These are phyloP conservation scores for Paratilapia polleni DNA, from an alignment of 2,113 vertebrate genomes.

Conservation along the genomic window DNA sequence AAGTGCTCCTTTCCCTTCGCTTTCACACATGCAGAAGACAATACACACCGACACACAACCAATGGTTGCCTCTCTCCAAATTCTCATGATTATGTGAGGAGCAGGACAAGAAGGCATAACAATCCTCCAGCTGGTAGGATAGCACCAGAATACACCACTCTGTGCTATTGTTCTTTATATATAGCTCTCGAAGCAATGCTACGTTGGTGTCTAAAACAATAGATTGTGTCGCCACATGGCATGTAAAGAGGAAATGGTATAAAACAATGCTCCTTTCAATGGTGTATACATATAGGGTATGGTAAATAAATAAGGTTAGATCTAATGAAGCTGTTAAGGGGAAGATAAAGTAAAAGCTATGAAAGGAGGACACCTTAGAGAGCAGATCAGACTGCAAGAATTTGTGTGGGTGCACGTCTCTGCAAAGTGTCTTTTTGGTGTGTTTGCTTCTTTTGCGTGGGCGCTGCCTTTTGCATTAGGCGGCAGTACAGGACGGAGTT, in stretches of 20 bases:
- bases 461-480: constrained; percentile 71
- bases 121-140: constrained; percentile 63
- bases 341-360: constrained; percentile 62
- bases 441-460: constrained; percentile 64
- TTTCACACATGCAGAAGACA: constrained; percentile 7
- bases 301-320: constrained; percentile 25
- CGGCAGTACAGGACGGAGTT: constrained; percentile 61
- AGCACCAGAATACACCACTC: constrained; percentile 45
- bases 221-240: constrained; percentile 13
- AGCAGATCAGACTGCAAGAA: constrained; percentile 56
- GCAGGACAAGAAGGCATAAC: constrained; percentile 42
- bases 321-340: constrained; percentile 33
- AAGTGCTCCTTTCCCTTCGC: not conserved
- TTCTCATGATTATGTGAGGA: constrained; percentile 57
- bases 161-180: constrained; percentile 65
- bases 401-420: constrained; percentile 75
- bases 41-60: constrained; percentile 6
- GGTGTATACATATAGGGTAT: not conserved
- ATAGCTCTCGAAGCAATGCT: constrained; percentile 39
- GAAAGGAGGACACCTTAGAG: constrained; percentile 68
- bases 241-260: constrained; percentile 27
- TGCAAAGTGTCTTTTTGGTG: constrained; percentile 70
- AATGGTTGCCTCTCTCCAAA: constrained; percentile 28
- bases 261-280: constrained; percentile 18
- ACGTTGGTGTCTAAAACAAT: constrained; percentile 22